phyloP scores from a whole-genome alignment of 2,113 vertebrate genomes.

The Nycticebus coucang region DNA sequence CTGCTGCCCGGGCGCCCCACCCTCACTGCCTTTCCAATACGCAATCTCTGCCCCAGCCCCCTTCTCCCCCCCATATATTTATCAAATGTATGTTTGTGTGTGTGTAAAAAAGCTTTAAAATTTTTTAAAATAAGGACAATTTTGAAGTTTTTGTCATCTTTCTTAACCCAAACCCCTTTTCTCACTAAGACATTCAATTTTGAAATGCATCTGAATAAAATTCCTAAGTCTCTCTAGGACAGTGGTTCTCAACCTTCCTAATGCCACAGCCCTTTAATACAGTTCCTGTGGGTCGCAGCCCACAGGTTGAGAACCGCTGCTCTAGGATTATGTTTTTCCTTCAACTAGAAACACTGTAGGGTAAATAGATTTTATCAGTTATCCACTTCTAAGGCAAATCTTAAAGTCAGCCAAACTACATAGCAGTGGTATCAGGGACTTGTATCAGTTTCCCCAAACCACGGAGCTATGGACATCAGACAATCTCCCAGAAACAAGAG shows the following conservation, averaged over 20 bases:
- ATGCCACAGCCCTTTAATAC: too few species aligned
- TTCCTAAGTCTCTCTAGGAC: background rate
- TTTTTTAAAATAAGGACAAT: background rate
- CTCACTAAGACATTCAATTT: slow-evolving; percentile 34
- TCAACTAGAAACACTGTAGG: background rate
- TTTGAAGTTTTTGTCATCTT: slow-evolving; percentile 4
- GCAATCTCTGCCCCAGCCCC: too few species aligned
- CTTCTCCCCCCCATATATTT: background rate
- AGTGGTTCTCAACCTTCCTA: too few species aligned
- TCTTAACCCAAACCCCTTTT: background rate
- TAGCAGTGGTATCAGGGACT: background rate
- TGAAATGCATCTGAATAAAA: background rate
- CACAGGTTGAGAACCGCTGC: background rate
- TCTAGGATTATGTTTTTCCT: background rate
- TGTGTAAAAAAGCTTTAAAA: background rate
- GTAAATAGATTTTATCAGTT: background rate
- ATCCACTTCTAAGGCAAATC: slow-evolving; percentile 36
- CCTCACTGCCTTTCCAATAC: background rate
- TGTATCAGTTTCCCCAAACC: slow-evolving; percentile 19
- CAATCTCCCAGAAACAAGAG: background rate
- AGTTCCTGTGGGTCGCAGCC: too few species aligned
- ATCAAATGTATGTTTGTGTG: background rate
- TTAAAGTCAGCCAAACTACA: background rate
- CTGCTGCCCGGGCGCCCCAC: background rate
- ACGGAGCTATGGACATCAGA: background rate